These are phyloP conservation scores for Zapus hudsonius DNA, from an alignment of 2,113 vertebrate genomes.

Conservation along the genomic window DNA sequence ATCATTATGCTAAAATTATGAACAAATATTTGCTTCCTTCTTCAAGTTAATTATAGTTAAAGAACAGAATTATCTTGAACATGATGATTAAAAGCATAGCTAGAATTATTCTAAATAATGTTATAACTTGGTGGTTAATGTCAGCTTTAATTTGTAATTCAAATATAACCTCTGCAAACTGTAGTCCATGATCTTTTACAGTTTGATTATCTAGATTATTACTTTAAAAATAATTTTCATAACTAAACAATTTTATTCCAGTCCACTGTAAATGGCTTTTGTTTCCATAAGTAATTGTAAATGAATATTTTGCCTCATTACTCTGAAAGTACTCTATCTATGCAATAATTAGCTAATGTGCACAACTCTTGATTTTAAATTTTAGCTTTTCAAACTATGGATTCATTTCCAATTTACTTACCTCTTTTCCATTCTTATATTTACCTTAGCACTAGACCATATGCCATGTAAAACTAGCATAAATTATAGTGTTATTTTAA, in stretches of 20 bases:
- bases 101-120: not conserved
- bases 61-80: not conserved
- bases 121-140: not conserved
- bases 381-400: conserved; percentile 55
- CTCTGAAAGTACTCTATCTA: conserved; percentile 38
- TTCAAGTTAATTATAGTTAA: not conserved
- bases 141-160: not conserved
- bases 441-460: conserved; percentile 57
- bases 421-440: conserved; percentile 65
- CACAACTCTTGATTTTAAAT: conserved; percentile 52
- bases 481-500: conserved; percentile 57
- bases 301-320: conserved; percentile 35
- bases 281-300: not conserved
- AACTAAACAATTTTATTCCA: conserved; percentile 53
- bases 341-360: conserved; percentile 19
- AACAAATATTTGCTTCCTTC: not conserved
- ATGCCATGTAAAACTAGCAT: conserved; percentile 48
- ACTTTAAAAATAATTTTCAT: not conserved
- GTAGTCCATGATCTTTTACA: not conserved
- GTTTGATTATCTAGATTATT: not conserved
- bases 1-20: not conserved
- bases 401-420: conserved; percentile 71
- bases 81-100: not conserved
- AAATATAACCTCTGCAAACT: not conserved
- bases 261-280: conserved; percentile 74